phyloP scores from a whole-genome alignment of 2,797 vertebrate species.

The Chromobotia macracanthus region DNA sequence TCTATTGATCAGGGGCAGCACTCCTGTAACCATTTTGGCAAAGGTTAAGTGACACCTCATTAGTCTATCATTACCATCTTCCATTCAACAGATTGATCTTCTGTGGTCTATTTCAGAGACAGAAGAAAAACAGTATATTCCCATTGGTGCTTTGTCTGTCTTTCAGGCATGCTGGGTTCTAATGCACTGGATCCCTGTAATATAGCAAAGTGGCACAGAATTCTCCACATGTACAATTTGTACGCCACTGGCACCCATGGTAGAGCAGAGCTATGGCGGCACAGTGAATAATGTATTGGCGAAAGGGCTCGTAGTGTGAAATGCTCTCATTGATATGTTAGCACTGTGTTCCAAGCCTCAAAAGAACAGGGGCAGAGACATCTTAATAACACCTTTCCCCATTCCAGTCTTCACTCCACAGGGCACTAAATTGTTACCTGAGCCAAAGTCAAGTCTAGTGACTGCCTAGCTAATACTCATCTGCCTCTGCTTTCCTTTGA shows the following conservation, averaged over 20 bases:
- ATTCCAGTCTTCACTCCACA: constrained; percentile 26
- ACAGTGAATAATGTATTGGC: constrained; percentile 53
- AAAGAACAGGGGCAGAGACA: constrained; percentile 37
- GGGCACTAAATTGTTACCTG: constrained; percentile 56
- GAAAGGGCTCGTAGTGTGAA: constrained; percentile 22
- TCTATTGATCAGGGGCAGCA: constrained; percentile 49
- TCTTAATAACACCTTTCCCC: constrained; percentile 54
- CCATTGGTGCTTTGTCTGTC: background rate
- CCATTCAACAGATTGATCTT: constrained; percentile 16
- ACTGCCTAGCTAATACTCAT: constrained; percentile 50
- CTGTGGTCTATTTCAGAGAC: constrained; percentile 5
- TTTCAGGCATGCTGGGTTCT: constrained; percentile 35
- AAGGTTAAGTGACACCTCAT: constrained; percentile 37
- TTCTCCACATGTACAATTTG: constrained; percentile 44
- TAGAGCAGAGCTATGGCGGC: constrained; percentile 34
- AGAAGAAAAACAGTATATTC: background rate
- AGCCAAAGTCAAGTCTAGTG: constrained; percentile 33
- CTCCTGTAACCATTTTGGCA: constrained; percentile 40
- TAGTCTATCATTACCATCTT: constrained; percentile 42
- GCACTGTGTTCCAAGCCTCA: constrained; percentile 23
- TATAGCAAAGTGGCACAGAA: constrained; percentile 46
- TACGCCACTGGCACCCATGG: constrained; percentile 45
- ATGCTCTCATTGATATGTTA: constrained; percentile 43
- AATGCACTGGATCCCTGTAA: constrained; percentile 42
- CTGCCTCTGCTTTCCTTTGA: constrained; percentile 25